These are phyloP conservation scores for Drosophila nigromelanica DNA, from an alignment of 1,140 invertebrate species.

Conservation along the genomic window DNA sequence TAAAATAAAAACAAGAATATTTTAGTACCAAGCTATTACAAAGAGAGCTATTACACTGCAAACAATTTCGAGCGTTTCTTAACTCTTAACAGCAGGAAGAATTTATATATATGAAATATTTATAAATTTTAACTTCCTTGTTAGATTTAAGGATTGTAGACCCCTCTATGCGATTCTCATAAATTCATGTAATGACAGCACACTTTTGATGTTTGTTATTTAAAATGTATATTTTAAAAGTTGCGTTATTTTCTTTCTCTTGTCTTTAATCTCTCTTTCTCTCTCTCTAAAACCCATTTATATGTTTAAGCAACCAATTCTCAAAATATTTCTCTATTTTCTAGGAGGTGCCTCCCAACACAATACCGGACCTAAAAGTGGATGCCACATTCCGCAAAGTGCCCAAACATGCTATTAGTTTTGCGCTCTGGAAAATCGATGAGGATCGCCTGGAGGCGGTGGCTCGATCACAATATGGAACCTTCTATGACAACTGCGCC, in stretches of 20 bases:
- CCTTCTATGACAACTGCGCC: conserved; percentile 93
- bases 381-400: conserved; percentile 89
- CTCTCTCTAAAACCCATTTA: too few relatives aligned
- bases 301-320: neutral
- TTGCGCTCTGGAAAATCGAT: conserved; percentile 93
- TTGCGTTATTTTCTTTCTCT: too few relatives aligned
- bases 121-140: too few relatives aligned
- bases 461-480: conserved; percentile 91
- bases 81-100: too few relatives aligned
- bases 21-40: neutral
- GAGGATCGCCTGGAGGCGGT: conserved; percentile 91
- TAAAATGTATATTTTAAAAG: too few relatives aligned
- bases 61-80: neutral
- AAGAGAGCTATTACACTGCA: neutral
- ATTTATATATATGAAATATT: too few relatives aligned
- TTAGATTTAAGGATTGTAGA: too few relatives aligned
- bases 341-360: conserved; percentile 76
- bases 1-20: neutral
- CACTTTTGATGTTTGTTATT: too few relatives aligned
- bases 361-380: conserved; percentile 83
- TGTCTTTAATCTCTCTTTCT: too few relatives aligned
- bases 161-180: too few relatives aligned
- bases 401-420: conserved; percentile 88
- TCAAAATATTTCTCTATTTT: neutral
- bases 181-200: too few relatives aligned